Evolutionary conservation across 1,140 invertebrate species (phyloP).

Genomic region (silkworm (Bombyx mori)): ASM3026992v2 NC_085115.1:13426501-13427000

Average conservation of each 20-base stretch:
- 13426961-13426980: constrained; percentile 46
- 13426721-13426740: constrained; percentile 38
- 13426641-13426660: constrained; percentile 27
- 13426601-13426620: constrained; percentile 34
- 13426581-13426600: constrained; percentile 25
- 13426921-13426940: constrained; percentile 74
- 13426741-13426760: constrained; percentile 55
- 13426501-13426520: constrained; percentile 16
- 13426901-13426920: constrained; percentile 93
- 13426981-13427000: constrained; percentile 29
- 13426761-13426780: constrained; percentile 45
- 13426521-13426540: constrained; percentile 4
- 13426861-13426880: constrained; percentile 96
- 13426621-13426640: constrained; percentile 51
- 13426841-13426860: constrained; percentile 96
- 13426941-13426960: constrained; percentile 61
- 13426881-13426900: constrained; percentile 94
- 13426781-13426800: constrained; percentile 40
- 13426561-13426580: constrained; percentile 18
- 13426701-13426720: constrained; percentile 67
- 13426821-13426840: constrained; percentile 56
- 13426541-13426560: constrained; percentile 9
- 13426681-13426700: constrained; percentile 62
- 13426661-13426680: constrained; percentile 15
- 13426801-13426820: constrained; percentile 54